phyloP scores from a whole-genome alignment of 1,140 invertebrate species.

The Ceratina australensis region DNA sequence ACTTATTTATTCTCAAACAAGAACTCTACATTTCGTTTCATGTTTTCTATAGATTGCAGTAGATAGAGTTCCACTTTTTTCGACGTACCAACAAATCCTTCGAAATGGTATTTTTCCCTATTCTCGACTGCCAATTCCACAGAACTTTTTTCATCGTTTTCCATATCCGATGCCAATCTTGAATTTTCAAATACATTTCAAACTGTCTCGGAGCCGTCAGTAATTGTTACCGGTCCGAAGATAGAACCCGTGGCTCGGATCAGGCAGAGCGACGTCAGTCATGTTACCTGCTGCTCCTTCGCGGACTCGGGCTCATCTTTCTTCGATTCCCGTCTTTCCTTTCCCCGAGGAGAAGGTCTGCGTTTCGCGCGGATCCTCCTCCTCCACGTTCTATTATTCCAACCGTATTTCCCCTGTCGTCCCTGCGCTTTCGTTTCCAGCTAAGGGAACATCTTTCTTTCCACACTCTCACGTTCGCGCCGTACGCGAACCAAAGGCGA shows the following conservation, averaged over 20 bases:
- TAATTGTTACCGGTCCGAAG: constrained; percentile 27
- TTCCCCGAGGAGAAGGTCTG: constrained; percentile 9
- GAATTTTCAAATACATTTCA: constrained; percentile 3
- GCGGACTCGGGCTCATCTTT: constrained; percentile 16
- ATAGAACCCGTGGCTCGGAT: not conserved
- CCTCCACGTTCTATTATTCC: constrained; percentile 5
- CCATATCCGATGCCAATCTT: not conserved
- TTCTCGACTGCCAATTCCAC: not conserved
- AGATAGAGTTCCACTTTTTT: too few species aligned
- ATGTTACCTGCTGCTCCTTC: not conserved
- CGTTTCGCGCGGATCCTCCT: not conserved
- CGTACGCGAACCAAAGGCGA: constrained; percentile 21
- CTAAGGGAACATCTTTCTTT: constrained; percentile 12
- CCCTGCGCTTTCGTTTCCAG: not conserved
- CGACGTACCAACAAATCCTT: too few species aligned
- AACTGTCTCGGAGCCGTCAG: constrained; percentile 7
- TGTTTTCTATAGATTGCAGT: too few species aligned
- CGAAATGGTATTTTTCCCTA: not conserved
- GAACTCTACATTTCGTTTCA: not conserved
- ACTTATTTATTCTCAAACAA: not conserved
- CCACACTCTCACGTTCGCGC: constrained; percentile 30
- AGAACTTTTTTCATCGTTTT: too few species aligned
- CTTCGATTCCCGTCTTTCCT: constrained; percentile 32
- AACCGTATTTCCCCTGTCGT: constrained; percentile 4
- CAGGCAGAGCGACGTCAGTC: constrained; percentile 18